Percentiles rank a stretch among this genome's conserved stretches.
Conservation (phyloP, 2,888 invertebrate genomes). For the Caenorhabditis uteleia region DNA sequence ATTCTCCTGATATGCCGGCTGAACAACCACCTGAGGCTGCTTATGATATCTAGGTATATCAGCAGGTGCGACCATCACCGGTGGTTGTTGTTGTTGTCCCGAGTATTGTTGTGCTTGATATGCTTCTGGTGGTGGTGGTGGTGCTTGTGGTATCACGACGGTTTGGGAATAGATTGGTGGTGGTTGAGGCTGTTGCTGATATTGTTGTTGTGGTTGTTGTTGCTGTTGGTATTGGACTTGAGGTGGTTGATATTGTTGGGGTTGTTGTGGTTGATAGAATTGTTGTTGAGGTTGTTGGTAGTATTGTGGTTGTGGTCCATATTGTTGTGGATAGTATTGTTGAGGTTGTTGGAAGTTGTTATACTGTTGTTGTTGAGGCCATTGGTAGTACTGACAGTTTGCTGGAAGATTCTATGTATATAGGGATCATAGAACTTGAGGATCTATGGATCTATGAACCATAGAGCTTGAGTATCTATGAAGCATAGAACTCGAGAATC, state of each 20-base stretch:
- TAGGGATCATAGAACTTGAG: too few relatives aligned
- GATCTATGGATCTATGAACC: too few relatives aligned
- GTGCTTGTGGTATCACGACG: conserved; percentile 34
- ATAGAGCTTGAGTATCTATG: too few relatives aligned
- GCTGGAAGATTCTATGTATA: too few relatives aligned
- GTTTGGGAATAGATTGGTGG: conserved; percentile 39
- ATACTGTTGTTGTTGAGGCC: conserved; percentile 27
- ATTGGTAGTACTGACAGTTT: conserved; percentile 24
- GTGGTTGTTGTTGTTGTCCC: conserved; percentile 12
- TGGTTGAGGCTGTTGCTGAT: conserved; percentile 23
- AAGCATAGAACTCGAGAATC: too few relatives aligned
- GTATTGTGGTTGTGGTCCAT: conserved; percentile 14
- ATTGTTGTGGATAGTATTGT: conserved; percentile 30
- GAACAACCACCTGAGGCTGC: conserved; percentile 11
- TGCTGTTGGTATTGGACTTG: conserved; percentile 22
- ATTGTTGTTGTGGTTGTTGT: conserved; percentile 21
- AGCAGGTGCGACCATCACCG: conserved; percentile 29
- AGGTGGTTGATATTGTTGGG: conserved; percentile 18
- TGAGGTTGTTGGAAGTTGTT: conserved; percentile 8
- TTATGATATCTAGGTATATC: conserved; percentile 31
- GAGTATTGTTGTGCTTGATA: conserved; percentile 31
- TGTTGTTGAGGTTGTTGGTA: conserved; percentile 22
- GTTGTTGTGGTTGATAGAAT: conserved; percentile 21
- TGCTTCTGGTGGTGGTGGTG: conserved; percentile 38
- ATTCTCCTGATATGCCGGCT: conserved; percentile 13